A percentile compares a stretch with the other conserved stretches of the same genome.
phyloP scores from a whole-genome alignment of 2,797 vertebrate species.

The Chaetodon trifasciatus region DNA sequence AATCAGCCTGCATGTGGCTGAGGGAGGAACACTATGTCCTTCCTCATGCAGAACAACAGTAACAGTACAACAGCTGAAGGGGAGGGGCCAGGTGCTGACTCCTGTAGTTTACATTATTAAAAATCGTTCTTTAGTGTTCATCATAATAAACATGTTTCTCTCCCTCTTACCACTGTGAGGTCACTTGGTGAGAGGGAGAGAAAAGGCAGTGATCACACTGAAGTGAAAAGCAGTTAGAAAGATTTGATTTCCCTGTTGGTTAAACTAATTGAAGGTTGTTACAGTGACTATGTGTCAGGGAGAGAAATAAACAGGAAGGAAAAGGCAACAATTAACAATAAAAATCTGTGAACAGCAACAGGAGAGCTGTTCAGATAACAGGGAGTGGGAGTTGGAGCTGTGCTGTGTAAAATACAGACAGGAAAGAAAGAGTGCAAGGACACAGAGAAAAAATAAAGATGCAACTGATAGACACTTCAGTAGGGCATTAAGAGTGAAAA shows the following conservation, averaged over 20 bases:
- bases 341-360: neutral
- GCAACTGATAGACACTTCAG: neutral
- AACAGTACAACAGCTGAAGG: neutral
- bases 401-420: neutral
- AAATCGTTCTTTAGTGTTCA: constrained; percentile 1
- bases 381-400: neutral
- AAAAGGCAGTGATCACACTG: neutral
- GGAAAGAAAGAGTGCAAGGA: neutral
- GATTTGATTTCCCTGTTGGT: constrained; percentile 12
- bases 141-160: too few relatives aligned
- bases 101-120: neutral
- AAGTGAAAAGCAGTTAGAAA: neutral
- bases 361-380: neutral
- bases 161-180: too few relatives aligned
- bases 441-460: neutral
- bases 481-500: too few relatives aligned
- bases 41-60: neutral
- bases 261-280: constrained; percentile 13
- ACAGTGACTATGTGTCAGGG: neutral
- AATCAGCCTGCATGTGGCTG: neutral
- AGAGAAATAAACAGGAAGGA: neutral
- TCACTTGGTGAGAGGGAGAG: neutral
- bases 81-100: neutral
- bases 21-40: neutral
- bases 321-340: neutral